These are phyloP conservation scores for Anhinga rufa DNA, from an alignment of 2,113 vertebrate species.

Conservation along the genomic window DNA sequence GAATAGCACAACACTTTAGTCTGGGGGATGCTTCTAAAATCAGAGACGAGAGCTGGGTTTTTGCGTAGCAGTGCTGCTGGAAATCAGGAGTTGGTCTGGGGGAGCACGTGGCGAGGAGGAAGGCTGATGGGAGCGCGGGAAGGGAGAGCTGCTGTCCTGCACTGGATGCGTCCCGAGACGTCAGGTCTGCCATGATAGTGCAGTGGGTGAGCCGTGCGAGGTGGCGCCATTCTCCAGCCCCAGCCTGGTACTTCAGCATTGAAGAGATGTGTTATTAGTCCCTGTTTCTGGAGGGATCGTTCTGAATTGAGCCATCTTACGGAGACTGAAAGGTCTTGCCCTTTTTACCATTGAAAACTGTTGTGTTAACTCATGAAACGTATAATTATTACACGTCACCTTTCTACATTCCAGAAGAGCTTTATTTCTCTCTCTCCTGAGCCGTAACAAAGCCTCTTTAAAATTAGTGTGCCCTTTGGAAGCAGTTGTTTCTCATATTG, in stretches of 20 bases:
- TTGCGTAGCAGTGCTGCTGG: constrained; percentile 57
- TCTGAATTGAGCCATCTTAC: constrained; percentile 74
- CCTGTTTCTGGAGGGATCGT: constrained; percentile 67
- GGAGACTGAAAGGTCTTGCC: constrained; percentile 70
- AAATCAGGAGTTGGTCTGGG: constrained; percentile 52
- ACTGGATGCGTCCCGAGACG: constrained; percentile 56
- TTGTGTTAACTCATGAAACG: constrained; percentile 70
- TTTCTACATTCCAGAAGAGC: constrained; percentile 79
- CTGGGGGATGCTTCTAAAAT: constrained; percentile 21
- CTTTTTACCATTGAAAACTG: constrained; percentile 65
- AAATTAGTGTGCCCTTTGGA: constrained; percentile 62
- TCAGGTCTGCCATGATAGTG: constrained; percentile 63
- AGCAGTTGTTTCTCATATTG: constrained; percentile 82
- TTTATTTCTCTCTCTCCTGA: constrained; percentile 69
- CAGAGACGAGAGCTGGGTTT: constrained; percentile 43
- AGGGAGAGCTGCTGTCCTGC: constrained; percentile 48
- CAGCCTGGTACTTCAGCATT: constrained; percentile 53
- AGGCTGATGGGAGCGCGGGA: neutral
- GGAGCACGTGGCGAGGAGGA: neutral
- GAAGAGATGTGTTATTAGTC: constrained; percentile 36
- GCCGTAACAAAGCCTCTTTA: constrained; percentile 65
- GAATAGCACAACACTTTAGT: constrained; percentile 87
- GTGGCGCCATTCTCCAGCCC: constrained; percentile 10
- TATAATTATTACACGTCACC: constrained; percentile 56
- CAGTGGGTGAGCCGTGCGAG: constrained; percentile 16